Evolutionary conservation across 2,888 invertebrate species (phyloP), one percentile per base, ranked within the genome.

Genomic region (Flabesymbios commensalis): DNA sequence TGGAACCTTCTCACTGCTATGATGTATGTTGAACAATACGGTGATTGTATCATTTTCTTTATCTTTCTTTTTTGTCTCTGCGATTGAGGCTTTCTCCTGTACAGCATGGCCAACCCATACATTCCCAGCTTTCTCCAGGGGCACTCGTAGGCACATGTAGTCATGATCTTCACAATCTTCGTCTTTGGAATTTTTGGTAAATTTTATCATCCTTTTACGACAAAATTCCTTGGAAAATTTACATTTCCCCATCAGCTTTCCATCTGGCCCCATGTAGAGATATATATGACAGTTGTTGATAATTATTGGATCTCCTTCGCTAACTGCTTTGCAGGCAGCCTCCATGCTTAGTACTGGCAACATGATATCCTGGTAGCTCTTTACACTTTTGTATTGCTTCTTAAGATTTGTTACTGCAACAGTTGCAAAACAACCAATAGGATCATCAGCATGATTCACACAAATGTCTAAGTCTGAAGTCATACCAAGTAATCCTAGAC

Each of bases 401-500:
- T 62, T 51, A 3, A 39, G 32, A 22, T n/a, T 17, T 32, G n/a
- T 29, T 7, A 31, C 52, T 1, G 62, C 57, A 2, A 49, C 31
- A 2, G 45, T 55, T 4, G 66, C 48, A 57, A 79, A 79, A 57
- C 78, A 78, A 0, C 51, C 56, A 3, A 72, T 45, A 10, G 68
- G 66, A 29, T 62, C 55, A 3, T 39, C 41, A 19, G 64, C 54
- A 62, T 80, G 80, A 61, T 78, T 75, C 41, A 79, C 47, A 66
- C 80, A 79, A 17, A 80, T 60, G 57, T 75, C 75, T 10, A 77
- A 62, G n/a, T 61, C 60, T 19, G 72, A 70, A 3, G 78, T 75
- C 5, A 80, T 62, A 59, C 65, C 71, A 2, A 78, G 19, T 22
- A 80, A 70, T 62, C 78, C 75, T 3, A 78, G 54, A 7, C 58